Evolutionary conservation across 2,888 invertebrate species (phyloP).

Genomic region (Trichacis sp.): DNA sequence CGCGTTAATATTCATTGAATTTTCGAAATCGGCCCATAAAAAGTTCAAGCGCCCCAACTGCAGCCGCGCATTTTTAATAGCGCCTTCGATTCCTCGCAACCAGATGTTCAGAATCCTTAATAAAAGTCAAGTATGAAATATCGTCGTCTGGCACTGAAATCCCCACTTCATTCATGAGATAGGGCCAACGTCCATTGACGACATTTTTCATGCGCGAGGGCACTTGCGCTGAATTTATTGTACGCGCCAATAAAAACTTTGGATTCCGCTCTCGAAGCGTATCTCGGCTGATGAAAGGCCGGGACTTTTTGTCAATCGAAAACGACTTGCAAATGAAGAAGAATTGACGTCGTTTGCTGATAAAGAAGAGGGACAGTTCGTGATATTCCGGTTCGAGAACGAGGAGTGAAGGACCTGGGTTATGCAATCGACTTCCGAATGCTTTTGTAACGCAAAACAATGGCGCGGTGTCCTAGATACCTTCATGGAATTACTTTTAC

Average conservation of each 20-base stretch:
- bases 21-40: background rate
- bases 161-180: constrained; percentile 37
- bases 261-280: background rate
- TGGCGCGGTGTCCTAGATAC: constrained; percentile 21
- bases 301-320: background rate
- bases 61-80: background rate
- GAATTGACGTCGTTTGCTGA: background rate
- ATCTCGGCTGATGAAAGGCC: too few relatives aligned
- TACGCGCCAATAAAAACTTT: constrained; percentile 11
- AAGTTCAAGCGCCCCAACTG: background rate
- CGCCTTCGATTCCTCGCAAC: background rate
- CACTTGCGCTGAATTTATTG: constrained; percentile 22
- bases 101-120: constrained; percentile 1
- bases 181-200: constrained; percentile 28
- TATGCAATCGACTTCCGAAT: constrained; percentile 34
- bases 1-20: background rate
- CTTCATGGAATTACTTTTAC: constrained; percentile 31
- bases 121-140: constrained; percentile 5
- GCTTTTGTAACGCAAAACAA: constrained; percentile 30
- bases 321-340: background rate
- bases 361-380: constrained; percentile 9
- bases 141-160: constrained; percentile 18
- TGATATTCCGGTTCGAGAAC: background rate
- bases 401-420: constrained; percentile 10
- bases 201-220: constrained; percentile 19